Conservation (phyloP, 2,113 vertebrate genomes). For the Edolisoma coerulescens region DNA sequence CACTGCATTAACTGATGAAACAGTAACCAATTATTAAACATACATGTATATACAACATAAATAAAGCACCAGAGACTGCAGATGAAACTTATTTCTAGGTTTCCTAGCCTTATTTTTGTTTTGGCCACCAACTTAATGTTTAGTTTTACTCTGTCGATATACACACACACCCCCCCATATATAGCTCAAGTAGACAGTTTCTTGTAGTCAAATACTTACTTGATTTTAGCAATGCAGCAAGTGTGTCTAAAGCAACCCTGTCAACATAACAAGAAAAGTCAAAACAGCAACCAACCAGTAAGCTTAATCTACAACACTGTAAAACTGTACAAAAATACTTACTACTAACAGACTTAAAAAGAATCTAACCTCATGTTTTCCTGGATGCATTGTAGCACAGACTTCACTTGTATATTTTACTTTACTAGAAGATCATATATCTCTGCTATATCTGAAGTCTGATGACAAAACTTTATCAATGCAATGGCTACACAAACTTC, state of each 20-base stretch:
- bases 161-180: not conserved
- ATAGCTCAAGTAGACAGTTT: not conserved
- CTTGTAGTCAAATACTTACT: conserved; percentile 85
- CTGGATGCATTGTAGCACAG: not conserved
- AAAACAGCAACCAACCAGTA: conserved; percentile 66
- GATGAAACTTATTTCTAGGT: not conserved
- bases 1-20: not conserved
- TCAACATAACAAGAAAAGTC: conserved; percentile 74
- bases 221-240: conserved; percentile 96
- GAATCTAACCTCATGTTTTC: not conserved
- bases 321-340: conserved; percentile 33
- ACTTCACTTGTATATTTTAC: not conserved
- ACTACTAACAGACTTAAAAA: conserved; percentile 8
- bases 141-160: not conserved
- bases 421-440: not conserved
- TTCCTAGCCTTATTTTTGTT: not conserved
- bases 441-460: not conserved
- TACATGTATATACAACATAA: not conserved
- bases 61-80: not conserved
- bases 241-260: conserved; percentile 95
- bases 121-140: not conserved
- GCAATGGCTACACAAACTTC: not conserved
- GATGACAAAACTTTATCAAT: not conserved
- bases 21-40: not conserved
- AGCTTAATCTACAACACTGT: conserved; percentile 58